Evolutionary conservation across 2,113 vertebrate species (phyloP).

Genomic region (Vulpes vulpes): DNA sequence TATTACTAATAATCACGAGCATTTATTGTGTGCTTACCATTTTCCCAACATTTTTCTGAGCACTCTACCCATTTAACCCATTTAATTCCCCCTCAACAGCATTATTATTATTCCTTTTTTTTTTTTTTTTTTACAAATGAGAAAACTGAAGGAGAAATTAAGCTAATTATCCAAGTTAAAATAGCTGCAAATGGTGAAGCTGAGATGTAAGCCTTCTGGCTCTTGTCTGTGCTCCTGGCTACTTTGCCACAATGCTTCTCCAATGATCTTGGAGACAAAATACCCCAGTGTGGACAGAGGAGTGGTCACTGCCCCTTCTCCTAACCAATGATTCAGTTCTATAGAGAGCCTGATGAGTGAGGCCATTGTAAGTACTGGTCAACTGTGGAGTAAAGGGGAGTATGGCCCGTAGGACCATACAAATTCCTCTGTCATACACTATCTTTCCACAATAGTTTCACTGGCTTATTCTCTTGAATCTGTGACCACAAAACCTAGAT

Average conservation of each 20-base stretch:
- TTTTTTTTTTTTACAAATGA: background rate
- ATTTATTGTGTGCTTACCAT: background rate
- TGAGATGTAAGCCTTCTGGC: background rate
- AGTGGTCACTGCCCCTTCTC: background rate
- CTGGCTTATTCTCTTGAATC: background rate
- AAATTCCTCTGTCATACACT: background rate
- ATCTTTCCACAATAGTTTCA: background rate
- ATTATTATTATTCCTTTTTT: background rate
- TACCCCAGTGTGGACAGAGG: background rate
- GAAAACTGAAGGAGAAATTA: background rate
- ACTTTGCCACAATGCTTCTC: background rate
- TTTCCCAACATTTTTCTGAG: background rate
- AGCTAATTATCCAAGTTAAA: background rate
- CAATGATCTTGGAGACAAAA: background rate
- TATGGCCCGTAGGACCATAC: background rate
- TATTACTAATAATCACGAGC: background rate
- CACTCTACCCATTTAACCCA: background rate
- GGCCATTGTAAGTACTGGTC: no score
- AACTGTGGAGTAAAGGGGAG: background rate
- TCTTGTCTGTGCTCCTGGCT: background rate
- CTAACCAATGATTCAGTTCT: background rate
- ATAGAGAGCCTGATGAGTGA: background rate
- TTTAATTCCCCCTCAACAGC: background rate
- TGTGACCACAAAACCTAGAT: background rate
- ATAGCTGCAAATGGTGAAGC: background rate